These are phyloP conservation scores for Spodoptera littoralis DNA, from an alignment of 2,888 invertebrate genomes.

Conservation along the genomic window DNA sequence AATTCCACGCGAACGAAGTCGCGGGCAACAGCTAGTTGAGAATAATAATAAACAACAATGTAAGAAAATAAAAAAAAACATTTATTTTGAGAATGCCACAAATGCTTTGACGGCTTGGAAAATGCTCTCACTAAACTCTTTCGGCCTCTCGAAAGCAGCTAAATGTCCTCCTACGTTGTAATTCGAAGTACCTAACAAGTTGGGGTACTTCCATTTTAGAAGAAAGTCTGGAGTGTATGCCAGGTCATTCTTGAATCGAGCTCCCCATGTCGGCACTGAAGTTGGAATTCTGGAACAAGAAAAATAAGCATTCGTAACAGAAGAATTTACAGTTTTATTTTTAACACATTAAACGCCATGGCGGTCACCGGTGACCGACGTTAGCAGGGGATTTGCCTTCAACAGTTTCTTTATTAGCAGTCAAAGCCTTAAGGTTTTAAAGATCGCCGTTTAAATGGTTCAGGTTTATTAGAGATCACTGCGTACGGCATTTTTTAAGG, in stretches of 20 bases:
- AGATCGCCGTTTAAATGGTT: too few species aligned
- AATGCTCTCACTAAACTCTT: conserved; percentile 91
- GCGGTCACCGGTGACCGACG: too few species aligned
- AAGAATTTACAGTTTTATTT: too few species aligned
- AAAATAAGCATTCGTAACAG: not conserved
- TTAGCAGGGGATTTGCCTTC: too few species aligned
- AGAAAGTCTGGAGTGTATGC: conserved; percentile 89
- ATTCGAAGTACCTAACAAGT: conserved; percentile 91
- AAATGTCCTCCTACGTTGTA: conserved; percentile 94
- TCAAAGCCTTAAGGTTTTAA: too few species aligned
- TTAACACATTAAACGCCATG: too few species aligned
- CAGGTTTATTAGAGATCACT: too few species aligned
- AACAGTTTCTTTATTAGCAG: too few species aligned
- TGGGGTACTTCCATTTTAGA: conserved; percentile 89
- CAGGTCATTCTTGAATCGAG: conserved; percentile 92
- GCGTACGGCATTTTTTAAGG: too few species aligned
- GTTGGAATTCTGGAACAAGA: conserved; percentile 89
- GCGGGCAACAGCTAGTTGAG: too few species aligned
- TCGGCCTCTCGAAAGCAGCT: conserved; percentile 94
- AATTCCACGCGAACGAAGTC: too few species aligned
- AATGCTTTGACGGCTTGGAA: conserved; percentile 75
- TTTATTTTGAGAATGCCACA: conserved; percentile 49
- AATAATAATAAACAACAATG: not conserved
- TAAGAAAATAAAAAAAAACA: conserved; percentile 2
- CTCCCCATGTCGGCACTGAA: conserved; percentile 92